Base-by-base conservation (phyloP, 2,888 invertebrate species). In the Lucinisca nassula region DNA sequence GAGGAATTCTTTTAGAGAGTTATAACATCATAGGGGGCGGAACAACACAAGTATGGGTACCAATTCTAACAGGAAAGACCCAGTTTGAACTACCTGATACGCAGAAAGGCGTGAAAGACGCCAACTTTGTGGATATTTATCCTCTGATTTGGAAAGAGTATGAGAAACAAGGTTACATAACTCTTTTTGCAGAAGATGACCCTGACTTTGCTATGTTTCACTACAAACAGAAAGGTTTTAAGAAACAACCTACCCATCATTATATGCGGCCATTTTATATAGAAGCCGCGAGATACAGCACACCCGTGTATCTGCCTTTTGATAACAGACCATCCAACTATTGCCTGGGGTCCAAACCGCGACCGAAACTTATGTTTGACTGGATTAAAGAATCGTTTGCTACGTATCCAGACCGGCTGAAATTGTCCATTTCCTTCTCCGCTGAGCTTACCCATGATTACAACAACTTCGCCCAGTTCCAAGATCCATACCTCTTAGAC, bases 11-110 rank as follows among this genome's bases (percentile, higher is more conserved):
- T 98, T 93, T 98, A 17, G 97, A 98, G 98, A 96, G 95, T 79
- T 96, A 96, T 90, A 96, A 96, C 85, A 96, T 96, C 45, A 95
- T 96, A 6, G 96, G 96, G 2, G 96, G 96, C 83, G 96, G 96
- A 0, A 96, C 96, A 6, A 96, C 96, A 4, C 96, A 96, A 82
- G 98, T 98, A 0, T 95, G 99, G 45, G 98, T 98, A 90, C 98
- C 98, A 0, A 98, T 99, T 85, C 96, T 99, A 1, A 98, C 98
- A 0, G 98, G 98, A 0, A 95, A 96, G 88, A 96, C 96, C 10
- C 98, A 99, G 95, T 95, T 98, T n/a, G 98, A 99, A 95, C 95
- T 98, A 58, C 98, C 98, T 0, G 98, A 98, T 94, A 98, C 98
- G 0, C 97, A 98, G 21, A 80, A 88, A 98, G 98, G 96, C 97